phyloP scores from a whole-genome alignment of 2,888 invertebrate species.

The Calephelis perditalis region DNA sequence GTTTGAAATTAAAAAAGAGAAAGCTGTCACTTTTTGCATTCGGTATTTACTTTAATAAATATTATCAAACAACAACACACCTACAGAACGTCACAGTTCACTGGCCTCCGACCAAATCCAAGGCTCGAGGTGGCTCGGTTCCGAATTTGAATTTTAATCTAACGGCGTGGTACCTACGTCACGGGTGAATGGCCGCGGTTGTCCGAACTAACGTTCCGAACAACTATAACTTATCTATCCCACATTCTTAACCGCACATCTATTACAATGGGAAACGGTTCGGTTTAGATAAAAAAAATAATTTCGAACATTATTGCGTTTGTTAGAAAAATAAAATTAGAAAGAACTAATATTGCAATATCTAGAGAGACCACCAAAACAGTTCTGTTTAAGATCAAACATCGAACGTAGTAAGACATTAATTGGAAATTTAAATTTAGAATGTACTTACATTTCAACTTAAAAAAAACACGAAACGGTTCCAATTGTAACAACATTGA shows the following conservation, averaged over 20 bases:
- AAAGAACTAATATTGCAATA: background rate
- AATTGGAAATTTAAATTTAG: too few relatives aligned
- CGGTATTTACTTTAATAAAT: slow-evolving; percentile 1
- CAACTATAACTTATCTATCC: slow-evolving; percentile 38
- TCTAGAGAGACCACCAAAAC: background rate
- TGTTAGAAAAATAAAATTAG: slow-evolving; percentile 35
- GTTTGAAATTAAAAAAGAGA: background rate
- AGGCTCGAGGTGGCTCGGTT: slow-evolving; percentile 49
- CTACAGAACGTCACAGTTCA: slow-evolving; percentile 38
- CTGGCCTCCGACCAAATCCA: slow-evolving; percentile 38
- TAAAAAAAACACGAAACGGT: too few relatives aligned
- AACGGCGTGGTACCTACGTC: slow-evolving; percentile 56
- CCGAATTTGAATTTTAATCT: slow-evolving; percentile 70
- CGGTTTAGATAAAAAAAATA: slow-evolving; percentile 37
- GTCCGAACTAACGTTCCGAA: slow-evolving; percentile 52
- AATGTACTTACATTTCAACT: too few relatives aligned
- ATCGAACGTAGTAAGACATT: too few relatives aligned
- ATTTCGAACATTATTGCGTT: slow-evolving; percentile 12
- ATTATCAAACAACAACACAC: slow-evolving; percentile 30
- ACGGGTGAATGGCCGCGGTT: slow-evolving; percentile 58
- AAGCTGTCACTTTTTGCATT: background rate
- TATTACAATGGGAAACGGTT: slow-evolving; percentile 38
- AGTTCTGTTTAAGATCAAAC: too few relatives aligned
- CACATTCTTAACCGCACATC: slow-evolving; percentile 32
- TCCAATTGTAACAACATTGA: too few relatives aligned